Evolutionary conservation across 2,797 vertebrate species (phyloP), one percentile per base, ranked within the genome.

Genomic region (Halcyon leucocephala): DNA sequence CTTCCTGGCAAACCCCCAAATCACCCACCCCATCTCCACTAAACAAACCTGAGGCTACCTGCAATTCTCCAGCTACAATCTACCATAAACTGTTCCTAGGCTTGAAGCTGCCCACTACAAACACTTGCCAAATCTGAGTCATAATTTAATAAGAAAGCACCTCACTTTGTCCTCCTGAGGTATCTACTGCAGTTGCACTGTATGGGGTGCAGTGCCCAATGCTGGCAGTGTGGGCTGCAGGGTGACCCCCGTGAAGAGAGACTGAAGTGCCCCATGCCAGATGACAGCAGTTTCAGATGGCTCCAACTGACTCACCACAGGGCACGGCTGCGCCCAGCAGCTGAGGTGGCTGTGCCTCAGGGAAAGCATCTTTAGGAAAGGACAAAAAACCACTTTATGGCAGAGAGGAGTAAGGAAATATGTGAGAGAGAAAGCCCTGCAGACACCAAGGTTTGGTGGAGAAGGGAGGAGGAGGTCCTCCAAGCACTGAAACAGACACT

Each of bases 291-390:
- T 54, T 31, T 31, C 52, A 31, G 17, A 29, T 31, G 29, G 33
- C 22, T 26, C 35, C 16, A 58, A 35, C n/a, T 12, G 22, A 58
- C n/a, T 33, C 57, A 35, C 14, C 48, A 25, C 18, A 19, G 25
- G 14, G 26, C 48, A 49, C 22, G 25, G 48, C 48, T 25, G 48
- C 25, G 24, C 48, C 48, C 48, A 49, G 54, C n/a, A 33, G 54
- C 52, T 18, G 18, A 9, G 24, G n/a, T 13, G 16, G 52, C 1
- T 1, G 31, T 4, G 2, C 26, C 54, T 46, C 5, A 0, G 64
- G 28, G 21, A 51, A 57, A 49, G 22, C 6, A 24, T 57, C 22
- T 33, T 22, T 57, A 57, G n/a, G n/a, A 57, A 33, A 33, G 25
- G 14, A 24, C 11, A 37, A 49, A 49, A 49, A 33, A 26, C 16